These are phyloP conservation scores for Trichacis sp. DNA, from an alignment of 2,888 invertebrate species.

Conservation along the genomic window DNA sequence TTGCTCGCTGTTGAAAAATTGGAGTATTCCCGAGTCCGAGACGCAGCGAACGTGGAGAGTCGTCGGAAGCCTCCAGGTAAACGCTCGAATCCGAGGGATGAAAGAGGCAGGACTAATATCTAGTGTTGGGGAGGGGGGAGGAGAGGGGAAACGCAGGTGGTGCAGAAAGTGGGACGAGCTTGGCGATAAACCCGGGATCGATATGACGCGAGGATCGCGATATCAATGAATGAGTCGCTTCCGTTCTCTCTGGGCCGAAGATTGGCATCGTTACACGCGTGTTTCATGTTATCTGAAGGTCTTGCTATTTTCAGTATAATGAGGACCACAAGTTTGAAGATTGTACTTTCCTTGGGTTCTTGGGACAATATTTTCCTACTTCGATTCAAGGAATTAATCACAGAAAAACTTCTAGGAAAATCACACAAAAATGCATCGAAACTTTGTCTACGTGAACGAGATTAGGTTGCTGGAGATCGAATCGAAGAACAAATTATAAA, in stretches of 20 bases:
- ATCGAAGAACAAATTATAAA: too few species aligned
- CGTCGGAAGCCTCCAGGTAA: constrained; percentile 34
- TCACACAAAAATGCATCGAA: too few species aligned
- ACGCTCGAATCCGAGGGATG: constrained; percentile 10
- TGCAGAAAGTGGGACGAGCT: constrained; percentile 7
- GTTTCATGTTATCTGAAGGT: neutral
- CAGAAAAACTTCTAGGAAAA: too few species aligned
- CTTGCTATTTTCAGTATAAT: neutral
- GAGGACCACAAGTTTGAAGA: neutral
- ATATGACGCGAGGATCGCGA: constrained; percentile 19
- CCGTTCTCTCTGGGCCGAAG: constrained; percentile 15
- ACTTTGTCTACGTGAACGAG: too few species aligned
- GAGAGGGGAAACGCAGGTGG: too few species aligned
- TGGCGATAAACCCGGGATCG: constrained; percentile 20
- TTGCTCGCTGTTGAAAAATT: constrained; percentile 54
- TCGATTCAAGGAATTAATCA: too few species aligned
- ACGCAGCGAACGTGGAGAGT: constrained; percentile 26
- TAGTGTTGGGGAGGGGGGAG: too few species aligned
- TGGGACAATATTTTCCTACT: too few species aligned
- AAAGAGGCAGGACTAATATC: neutral
- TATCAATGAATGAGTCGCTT: constrained; percentile 16
- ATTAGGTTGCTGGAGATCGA: too few species aligned
- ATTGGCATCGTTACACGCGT: constrained; percentile 21
- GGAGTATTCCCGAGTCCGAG: constrained; percentile 48
- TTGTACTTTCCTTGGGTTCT: too few species aligned